Conservation (phyloP, 2,888 invertebrate genomes). For the Melanophora roralis region DNA sequence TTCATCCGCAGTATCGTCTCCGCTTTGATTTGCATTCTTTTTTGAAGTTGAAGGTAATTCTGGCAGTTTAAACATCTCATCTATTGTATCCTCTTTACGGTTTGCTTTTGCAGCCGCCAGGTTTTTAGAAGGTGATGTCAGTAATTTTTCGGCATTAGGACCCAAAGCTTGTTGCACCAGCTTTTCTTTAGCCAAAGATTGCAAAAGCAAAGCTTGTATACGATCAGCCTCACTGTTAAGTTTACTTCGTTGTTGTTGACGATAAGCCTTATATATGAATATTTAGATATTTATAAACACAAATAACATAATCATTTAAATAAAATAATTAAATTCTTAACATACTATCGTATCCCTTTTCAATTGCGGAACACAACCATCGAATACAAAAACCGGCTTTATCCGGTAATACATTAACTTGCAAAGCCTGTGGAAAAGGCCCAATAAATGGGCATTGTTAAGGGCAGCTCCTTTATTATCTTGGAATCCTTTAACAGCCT, state of each 20-base stretch:
- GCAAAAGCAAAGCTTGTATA: slow-evolving; percentile 84
- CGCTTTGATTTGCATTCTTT: slow-evolving; percentile 42
- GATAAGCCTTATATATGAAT: slow-evolving; percentile 80
- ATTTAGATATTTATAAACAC: not conserved
- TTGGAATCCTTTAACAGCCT: slow-evolving; percentile 95
- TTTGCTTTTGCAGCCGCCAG: slow-evolving; percentile 58
- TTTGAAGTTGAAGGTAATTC: slow-evolving; percentile 77
- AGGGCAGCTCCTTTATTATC: slow-evolving; percentile 89
- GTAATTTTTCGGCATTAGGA: slow-evolving; percentile 68
- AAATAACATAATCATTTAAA: not conserved
- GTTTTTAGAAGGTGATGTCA: slow-evolving; percentile 73
- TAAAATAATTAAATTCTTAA: not conserved
- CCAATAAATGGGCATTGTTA: slow-evolving; percentile 94
- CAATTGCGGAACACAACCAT: slow-evolving; percentile 94
- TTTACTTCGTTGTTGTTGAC: slow-evolving; percentile 85
- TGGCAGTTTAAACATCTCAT: slow-evolving; percentile 82
- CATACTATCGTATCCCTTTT: slow-evolving; percentile 95
- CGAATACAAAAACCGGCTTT: slow-evolving; percentile 98
- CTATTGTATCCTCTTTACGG: slow-evolving; percentile 70
- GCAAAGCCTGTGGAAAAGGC: slow-evolving; percentile 94
- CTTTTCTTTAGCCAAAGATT: slow-evolving; percentile 86
- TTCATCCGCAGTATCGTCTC: slow-evolving; percentile 69
- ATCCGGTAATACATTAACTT: slow-evolving; percentile 97
- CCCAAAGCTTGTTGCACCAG: slow-evolving; percentile 84
- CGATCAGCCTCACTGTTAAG: slow-evolving; percentile 84